A percentile compares a stretch with the other conserved stretches of the same genome.
phyloP scores from a whole-genome alignment of 2,113 vertebrate species.

The Ahaetulla prasina region DNA sequence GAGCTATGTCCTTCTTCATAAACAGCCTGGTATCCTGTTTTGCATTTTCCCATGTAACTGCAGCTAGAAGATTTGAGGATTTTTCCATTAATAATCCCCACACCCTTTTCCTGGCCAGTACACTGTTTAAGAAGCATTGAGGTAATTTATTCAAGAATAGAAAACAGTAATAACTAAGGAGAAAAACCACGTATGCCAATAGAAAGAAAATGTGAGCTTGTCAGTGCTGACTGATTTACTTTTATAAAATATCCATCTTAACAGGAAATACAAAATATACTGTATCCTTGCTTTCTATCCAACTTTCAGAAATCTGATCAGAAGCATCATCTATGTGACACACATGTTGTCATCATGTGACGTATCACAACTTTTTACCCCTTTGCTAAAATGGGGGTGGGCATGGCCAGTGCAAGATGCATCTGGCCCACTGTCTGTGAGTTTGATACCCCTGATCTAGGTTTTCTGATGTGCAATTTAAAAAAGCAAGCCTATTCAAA shows the following conservation, averaged over 20 bases:
- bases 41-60: slow-evolving; percentile 48
- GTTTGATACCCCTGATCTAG: background rate
- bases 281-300: background rate
- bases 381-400: too few relatives aligned
- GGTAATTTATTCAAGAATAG: slow-evolving; percentile 66
- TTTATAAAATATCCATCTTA: accelerated
- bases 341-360: too few relatives aligned
- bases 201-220: background rate
- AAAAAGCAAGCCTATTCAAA: background rate
- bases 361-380: too few relatives aligned
- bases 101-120: slow-evolving; percentile 59
- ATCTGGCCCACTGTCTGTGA: too few relatives aligned
- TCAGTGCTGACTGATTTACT: background rate
- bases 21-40: slow-evolving; percentile 55
- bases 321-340: background rate
- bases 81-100: slow-evolving; percentile 64
- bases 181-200: background rate
- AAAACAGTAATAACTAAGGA: slow-evolving; percentile 10
- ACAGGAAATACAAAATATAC: background rate
- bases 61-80: slow-evolving; percentile 57
- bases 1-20: slow-evolving; percentile 31
- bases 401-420: too few relatives aligned
- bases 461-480: background rate
- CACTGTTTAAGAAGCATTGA: slow-evolving; percentile 59
- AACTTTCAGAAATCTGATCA: background rate